Conservation (phyloP, 1,140 invertebrate species). For the Eriosoma lanigerum region DNA sequence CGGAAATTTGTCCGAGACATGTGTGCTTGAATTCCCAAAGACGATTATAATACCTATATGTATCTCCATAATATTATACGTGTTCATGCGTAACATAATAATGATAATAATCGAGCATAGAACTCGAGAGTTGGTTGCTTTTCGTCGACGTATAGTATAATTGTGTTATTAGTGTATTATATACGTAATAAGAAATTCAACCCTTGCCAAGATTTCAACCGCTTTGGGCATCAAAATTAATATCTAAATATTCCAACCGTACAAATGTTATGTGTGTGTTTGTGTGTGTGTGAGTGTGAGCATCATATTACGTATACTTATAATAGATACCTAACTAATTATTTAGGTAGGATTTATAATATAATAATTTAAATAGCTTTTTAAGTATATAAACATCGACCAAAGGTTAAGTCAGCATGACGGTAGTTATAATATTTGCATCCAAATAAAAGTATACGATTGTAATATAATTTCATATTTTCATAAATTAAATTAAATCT, state of each 20-base stretch:
- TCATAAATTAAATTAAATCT: too few relatives aligned
- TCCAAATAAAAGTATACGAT: too few relatives aligned
- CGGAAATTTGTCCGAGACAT: constrained; percentile 31
- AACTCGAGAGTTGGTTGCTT: background rate
- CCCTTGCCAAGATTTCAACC: constrained; percentile 32
- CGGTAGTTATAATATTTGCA: too few relatives aligned
- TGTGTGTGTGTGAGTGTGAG: background rate
- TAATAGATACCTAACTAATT: constrained; percentile 24
- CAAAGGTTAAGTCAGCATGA: too few relatives aligned
- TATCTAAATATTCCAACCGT: constrained; percentile 8
- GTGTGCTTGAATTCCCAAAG: constrained; percentile 13
- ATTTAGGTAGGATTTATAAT: background rate
- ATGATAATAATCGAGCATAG: background rate
- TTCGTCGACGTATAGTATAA: constrained; percentile 5
- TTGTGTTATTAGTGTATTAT: background rate
- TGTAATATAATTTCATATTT: too few relatives aligned
- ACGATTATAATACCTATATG: background rate
- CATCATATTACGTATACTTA: background rate
- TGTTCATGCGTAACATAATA: background rate
- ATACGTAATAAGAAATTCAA: background rate
- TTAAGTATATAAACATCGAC: background rate
- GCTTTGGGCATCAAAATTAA: constrained; percentile 27
- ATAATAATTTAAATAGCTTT: background rate
- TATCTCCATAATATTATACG: background rate
- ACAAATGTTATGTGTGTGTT: background rate